Evolutionary conservation across 1,140 invertebrate genomes (phyloP), one percentile per base, ranked within the genome.

Genomic region (Zaprionus tsacasi): DNA sequence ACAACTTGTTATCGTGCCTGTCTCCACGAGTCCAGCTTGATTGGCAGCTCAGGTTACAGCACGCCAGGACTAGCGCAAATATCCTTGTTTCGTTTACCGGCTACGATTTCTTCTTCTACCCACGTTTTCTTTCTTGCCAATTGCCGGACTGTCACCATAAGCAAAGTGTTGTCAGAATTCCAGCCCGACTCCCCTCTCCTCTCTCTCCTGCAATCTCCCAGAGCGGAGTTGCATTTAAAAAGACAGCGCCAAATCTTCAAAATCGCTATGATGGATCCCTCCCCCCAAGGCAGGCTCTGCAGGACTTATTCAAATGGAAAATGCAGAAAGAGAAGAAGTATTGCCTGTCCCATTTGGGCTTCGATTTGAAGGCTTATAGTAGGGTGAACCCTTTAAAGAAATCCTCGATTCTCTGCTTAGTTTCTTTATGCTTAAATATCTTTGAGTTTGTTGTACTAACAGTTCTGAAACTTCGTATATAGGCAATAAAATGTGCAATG

Each of bases 1-100:
- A 79, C 83, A 83, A 66, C 83, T 88, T 87, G 83, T 87, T 87
- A 88, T 88, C 80, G 85, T 67, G 70, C 21, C 67, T 80, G 79
- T 89, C 78, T 70, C 55, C 50, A 73, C 68, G 65, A 78, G 67
- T 48, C 50, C 77, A 30, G 52, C 59, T 74, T 89, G 85, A 89
- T 89, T 89, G 85, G 85, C 85, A 89, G 85, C 73, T 88, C 78
- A 76, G 83, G 75, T 89, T 78, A 74, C 74, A 78, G 77, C 55
- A 78, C 60, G 48, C 13, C 54, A 69, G 45, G 52, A 60, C 52
- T 54, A 72, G 61, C 50, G 27, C 63, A 71, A 56, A 68, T 68
- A 78, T 82, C 80, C 61, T 70, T 82, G 68, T 70, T 70, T 67
- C 66, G 66, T 58, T 65, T 57, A 50, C 45, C 36, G 52, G 57